Percentiles rank a stretch among this genome's conserved stretches.
Conservation (phyloP, 2,113 vertebrate genomes). For the Leptobrachium leishanense region DNA sequence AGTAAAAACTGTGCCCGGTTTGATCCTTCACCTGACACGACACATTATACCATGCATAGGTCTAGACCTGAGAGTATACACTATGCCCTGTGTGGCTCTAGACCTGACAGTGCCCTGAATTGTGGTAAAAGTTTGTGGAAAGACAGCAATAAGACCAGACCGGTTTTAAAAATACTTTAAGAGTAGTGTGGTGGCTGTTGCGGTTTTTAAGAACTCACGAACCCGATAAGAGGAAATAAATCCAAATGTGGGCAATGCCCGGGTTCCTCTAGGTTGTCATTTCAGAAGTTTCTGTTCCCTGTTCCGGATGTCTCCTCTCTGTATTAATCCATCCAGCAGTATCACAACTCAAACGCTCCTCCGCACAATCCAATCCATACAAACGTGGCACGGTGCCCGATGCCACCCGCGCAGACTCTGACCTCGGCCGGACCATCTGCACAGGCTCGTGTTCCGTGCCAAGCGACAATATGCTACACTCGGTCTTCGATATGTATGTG, state of each 20-base stretch:
- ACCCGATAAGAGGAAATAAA: too few species aligned
- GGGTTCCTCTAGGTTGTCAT: background rate
- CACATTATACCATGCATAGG: fast-evolving
- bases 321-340: background rate
- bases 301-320: background rate
- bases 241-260: too few species aligned
- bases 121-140: too few species aligned
- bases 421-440: background rate
- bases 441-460: background rate
- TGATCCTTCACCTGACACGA: too few species aligned
- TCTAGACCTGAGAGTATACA: too few species aligned
- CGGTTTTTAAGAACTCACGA: too few species aligned
- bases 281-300: background rate
- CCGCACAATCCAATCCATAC: background rate
- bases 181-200: too few species aligned
- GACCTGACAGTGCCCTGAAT: too few species aligned
- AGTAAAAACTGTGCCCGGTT: too few species aligned
- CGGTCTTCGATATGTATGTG: background rate
- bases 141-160: too few species aligned
- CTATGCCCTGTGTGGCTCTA: too few species aligned
- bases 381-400: conserved; percentile 10
- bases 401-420: conserved; percentile 19
- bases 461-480: background rate
- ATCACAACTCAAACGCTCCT: conserved; percentile 4
- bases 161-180: too few species aligned